A percentile compares a stretch with the other conserved stretches of the same genome.
Conservation (phyloP, 2,113 vertebrate species). For the human region GRCh38 chr7:110015001-110015500, state of each 20-base stretch:
- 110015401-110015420: neutral
- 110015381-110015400: neutral
- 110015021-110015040: neutral
- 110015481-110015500: neutral
- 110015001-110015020: neutral
- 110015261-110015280: neutral
- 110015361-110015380: neutral
- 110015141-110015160: neutral
- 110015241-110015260: neutral
- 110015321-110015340: neutral
- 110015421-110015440: fast-evolving
- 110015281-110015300: neutral
- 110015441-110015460: neutral
- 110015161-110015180: neutral
- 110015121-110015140: neutral
- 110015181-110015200: neutral
- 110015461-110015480: neutral
- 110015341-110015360: neutral
- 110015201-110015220: neutral
- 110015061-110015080: neutral
- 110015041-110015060: neutral
- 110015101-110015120: neutral
- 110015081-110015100: neutral
- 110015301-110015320: neutral
- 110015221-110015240: neutral